Evolutionary conservation across 2,888 invertebrate species (phyloP).

Genomic region (Lepidocyrtinus sp.): DNA sequence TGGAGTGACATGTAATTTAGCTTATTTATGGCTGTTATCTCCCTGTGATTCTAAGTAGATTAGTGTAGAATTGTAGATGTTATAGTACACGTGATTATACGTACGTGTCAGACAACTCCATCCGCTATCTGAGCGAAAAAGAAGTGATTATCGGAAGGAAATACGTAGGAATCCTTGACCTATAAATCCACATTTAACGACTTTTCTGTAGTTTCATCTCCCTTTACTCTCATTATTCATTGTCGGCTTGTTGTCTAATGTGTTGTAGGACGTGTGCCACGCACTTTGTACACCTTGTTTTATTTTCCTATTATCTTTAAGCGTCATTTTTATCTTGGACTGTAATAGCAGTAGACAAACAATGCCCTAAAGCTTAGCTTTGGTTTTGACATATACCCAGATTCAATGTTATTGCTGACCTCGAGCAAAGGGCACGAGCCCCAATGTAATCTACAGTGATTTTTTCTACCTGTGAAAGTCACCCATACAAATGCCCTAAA

Average conservation of each 20-base stretch:
- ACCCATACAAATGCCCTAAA: background rate
- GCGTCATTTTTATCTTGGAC: background rate
- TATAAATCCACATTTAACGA: slow-evolving; percentile 48
- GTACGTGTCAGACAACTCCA: background rate
- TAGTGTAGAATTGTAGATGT: background rate
- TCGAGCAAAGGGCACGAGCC: background rate
- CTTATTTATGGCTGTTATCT: too few relatives aligned
- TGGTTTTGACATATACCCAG: background rate
- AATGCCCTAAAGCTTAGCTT: background rate
- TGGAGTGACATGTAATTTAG: too few relatives aligned
- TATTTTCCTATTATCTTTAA: too few relatives aligned
- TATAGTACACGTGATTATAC: background rate
- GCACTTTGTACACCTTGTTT: background rate
- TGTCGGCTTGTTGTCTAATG: slow-evolving; percentile 24
- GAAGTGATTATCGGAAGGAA: slow-evolving; percentile 48
- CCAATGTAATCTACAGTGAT: background rate
- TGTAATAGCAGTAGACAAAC: background rate
- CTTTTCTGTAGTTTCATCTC: slow-evolving; percentile 8
- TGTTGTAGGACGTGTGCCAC: background rate
- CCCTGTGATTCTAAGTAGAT: too few relatives aligned
- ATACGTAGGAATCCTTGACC: slow-evolving; percentile 56
- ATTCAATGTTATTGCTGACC: background rate
- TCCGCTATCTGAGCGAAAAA: background rate
- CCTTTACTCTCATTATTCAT: slow-evolving; percentile 41
- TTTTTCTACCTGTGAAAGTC: background rate